phyloP scores from a whole-genome alignment of 2,113 vertebrate genomes.

The Gadus macrocephalus region DNA sequence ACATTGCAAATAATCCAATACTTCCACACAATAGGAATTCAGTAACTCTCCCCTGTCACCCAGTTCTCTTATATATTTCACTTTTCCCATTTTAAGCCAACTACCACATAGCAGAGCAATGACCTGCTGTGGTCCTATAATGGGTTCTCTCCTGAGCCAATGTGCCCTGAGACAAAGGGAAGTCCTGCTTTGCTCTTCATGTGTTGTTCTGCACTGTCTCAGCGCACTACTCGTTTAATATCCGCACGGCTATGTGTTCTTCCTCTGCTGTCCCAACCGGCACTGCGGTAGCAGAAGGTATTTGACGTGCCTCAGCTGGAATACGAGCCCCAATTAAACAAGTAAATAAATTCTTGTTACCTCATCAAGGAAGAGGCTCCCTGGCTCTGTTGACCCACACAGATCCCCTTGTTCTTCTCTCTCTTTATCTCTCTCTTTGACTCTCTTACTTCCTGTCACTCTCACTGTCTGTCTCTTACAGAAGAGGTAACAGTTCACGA shows the following conservation, averaged over 20 bases:
- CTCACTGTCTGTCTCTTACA: neutral
- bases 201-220: neutral
- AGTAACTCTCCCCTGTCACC: neutral
- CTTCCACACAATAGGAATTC: neutral
- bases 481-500: neutral
- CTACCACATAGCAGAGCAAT: slow-evolving; percentile 60
- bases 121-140: slow-evolving; percentile 29
- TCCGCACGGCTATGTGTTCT: neutral
- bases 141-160: slow-evolving; percentile 38
- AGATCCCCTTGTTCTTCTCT: slow-evolving; percentile 9
- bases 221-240: no score
- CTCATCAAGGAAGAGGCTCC: slow-evolving; percentile 38
- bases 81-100: slow-evolving; percentile 8
- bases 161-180: slow-evolving; percentile 25
- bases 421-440: slow-evolving; percentile 8
- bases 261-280: neutral
- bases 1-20: neutral
- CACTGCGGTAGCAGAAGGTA: slow-evolving; percentile 31
- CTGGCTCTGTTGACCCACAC: neutral
- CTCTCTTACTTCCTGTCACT: neutral
- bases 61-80: neutral
- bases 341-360: slow-evolving; percentile 74
- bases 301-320: slow-evolving; percentile 61
- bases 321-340: slow-evolving; percentile 62
- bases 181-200: neutral